A percentile compares a stretch with the other conserved stretches of the same genome.
phyloP scores from a whole-genome alignment of 1,140 invertebrate genomes.

The Dermatophagoides farinae region DNA sequence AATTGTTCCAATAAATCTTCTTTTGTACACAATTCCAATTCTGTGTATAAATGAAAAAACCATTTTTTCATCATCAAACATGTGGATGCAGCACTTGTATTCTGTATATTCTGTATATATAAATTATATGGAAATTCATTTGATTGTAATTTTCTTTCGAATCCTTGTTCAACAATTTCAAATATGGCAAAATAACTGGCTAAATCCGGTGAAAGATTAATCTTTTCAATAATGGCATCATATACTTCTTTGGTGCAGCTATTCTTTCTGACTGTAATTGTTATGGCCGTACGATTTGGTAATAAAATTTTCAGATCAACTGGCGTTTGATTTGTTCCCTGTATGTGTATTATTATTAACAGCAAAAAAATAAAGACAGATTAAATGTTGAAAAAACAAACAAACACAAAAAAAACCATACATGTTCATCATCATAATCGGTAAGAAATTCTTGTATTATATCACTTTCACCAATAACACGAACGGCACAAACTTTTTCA shows the following conservation, averaged over 20 bases:
- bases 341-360: too few relatives aligned
- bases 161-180: conserved; percentile 92
- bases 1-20: conserved; percentile 42
- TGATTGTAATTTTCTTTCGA: conserved; percentile 77
- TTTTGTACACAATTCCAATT: conserved; percentile 41
- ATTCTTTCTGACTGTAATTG: conserved; percentile 72
- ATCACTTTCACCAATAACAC: conserved; percentile 92
- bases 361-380: not conserved
- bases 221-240: conserved; percentile 58
- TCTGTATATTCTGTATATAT: conserved; percentile 77
- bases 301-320: conserved; percentile 75
- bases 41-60: conserved; percentile 61
- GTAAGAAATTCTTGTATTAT: conserved; percentile 92
- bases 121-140: conserved; percentile 84
- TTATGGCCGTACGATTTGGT: conserved; percentile 65
- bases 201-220: conserved; percentile 52
- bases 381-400: too few relatives aligned
- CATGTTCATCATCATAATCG: conserved; percentile 59
- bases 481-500: conserved; percentile 91
- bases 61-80: conserved; percentile 84
- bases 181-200: conserved; percentile 87
- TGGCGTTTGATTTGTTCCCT: conserved; percentile 49
- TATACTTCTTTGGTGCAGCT: conserved; percentile 78
- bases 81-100: conserved; percentile 88
- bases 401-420: conserved; percentile 23